A percentile compares a stretch with the other conserved stretches of the same genome.
Conservation (phyloP, 2,113 vertebrate species). For the Verasper variegatus region DNA sequence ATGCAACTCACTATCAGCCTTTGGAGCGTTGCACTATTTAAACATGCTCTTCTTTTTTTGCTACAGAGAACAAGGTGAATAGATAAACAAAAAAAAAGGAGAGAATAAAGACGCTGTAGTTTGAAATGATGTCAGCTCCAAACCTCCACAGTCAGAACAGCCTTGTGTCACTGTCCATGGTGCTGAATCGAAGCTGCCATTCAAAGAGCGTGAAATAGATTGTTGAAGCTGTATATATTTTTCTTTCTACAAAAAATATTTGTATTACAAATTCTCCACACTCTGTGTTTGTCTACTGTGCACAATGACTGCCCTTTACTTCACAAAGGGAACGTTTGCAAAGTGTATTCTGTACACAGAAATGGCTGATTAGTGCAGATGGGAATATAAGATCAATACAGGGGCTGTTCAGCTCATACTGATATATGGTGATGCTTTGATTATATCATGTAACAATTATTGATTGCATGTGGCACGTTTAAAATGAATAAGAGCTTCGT, state of each 20-base stretch:
- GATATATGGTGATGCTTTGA: constrained; percentile 32
- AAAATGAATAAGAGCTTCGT: constrained; percentile 3
- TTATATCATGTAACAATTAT: constrained; percentile 38
- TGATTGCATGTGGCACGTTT: constrained; percentile 26
- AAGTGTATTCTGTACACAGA: constrained; percentile 28
- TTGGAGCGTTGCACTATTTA: constrained; percentile 20
- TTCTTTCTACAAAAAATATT: constrained; percentile 20
- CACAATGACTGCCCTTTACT: constrained; percentile 26
- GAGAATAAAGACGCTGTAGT: constrained; percentile 11
- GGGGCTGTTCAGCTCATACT: constrained; percentile 32
- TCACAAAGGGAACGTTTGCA: constrained; percentile 32
- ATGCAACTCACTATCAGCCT: constrained; percentile 16
- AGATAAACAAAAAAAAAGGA: neutral
- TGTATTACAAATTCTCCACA: constrained; percentile 39
- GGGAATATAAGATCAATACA: constrained; percentile 59
- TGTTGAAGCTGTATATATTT: constrained; percentile 40
- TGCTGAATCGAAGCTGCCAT: constrained; percentile 67
- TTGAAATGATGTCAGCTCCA: constrained; percentile 37
- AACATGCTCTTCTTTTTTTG: constrained; percentile 10
- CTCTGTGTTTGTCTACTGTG: constrained; percentile 26
- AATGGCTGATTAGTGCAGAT: constrained; percentile 64
- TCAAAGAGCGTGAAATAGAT: constrained; percentile 47
- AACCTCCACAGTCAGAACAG: constrained; percentile 10
- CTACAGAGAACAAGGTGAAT: neutral
- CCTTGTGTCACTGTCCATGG: constrained; percentile 77